Evolutionary conservation across 2,113 vertebrate species (phyloP).

Genomic region (Microtus pennsylvanicus): DNA sequence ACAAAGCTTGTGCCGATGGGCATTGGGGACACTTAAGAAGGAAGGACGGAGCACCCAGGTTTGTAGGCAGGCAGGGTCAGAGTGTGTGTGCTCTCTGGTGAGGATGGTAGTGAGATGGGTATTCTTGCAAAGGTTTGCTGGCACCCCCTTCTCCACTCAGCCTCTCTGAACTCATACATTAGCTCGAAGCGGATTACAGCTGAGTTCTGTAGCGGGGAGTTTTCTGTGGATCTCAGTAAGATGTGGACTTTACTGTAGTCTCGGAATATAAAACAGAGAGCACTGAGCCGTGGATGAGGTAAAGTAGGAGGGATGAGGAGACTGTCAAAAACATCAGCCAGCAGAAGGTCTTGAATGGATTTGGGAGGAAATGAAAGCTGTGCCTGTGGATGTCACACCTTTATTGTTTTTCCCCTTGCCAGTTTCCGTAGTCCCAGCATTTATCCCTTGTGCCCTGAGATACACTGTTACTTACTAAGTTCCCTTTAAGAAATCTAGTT

Average conservation of each 20-base stretch:
- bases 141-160: not conserved
- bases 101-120: not conserved
- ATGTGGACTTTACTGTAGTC: constrained; percentile 4
- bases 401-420: not conserved
- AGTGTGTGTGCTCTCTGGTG: not conserved
- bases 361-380: not conserved
- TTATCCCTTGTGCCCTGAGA: not conserved
- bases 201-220: not conserved
- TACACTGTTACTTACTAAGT: not conserved
- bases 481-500: constrained; percentile 46
- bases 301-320: not conserved
- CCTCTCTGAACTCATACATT: not conserved
- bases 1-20: not conserved
- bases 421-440: not conserved
- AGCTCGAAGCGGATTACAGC: not conserved
- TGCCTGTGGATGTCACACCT: not conserved
- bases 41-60: not conserved
- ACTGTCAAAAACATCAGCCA: not conserved
- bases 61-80: not conserved
- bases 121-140: not conserved
- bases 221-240: not conserved
- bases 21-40: not conserved
- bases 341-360: not conserved
- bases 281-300: not conserved
- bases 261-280: not conserved